Evolutionary conservation across 1,140 invertebrate genomes (phyloP).

Genomic region (Cataglyphis hispanica): DNA sequence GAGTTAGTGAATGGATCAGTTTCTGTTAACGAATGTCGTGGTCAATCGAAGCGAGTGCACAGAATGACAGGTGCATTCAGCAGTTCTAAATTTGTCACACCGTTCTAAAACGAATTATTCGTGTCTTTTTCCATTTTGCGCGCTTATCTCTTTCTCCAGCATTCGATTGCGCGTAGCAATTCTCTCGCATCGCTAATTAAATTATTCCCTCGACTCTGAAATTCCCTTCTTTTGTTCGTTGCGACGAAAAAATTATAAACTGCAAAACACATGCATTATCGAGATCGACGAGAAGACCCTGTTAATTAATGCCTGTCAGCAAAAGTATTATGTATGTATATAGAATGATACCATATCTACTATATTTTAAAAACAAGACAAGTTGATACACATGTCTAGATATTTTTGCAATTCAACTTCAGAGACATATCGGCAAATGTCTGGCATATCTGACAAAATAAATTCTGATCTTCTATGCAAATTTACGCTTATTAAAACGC

Average conservation of each 20-base stretch:
- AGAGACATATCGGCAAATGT: background rate
- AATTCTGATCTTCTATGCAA: background rate
- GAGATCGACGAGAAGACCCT: background rate
- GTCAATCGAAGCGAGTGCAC: conserved; percentile 72
- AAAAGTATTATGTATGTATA: no score
- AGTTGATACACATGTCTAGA: background rate
- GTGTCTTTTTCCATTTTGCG: conserved; percentile 64
- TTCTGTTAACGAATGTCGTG: conserved; percentile 68
- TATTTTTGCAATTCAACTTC: conserved; percentile 14
- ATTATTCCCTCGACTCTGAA: conserved; percentile 28
- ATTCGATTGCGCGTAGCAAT: conserved; percentile 40
- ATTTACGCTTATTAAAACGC: background rate
- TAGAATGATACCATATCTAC: background rate
- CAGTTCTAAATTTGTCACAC: conserved; percentile 70
- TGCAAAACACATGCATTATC: background rate
- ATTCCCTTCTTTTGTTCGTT: conserved; percentile 8
- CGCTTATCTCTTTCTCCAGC: conserved; percentile 35
- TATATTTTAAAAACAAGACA: conserved; percentile 23
- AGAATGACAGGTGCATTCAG: conserved; percentile 69
- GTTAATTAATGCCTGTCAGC: background rate
- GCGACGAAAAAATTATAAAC: conserved; percentile 34
- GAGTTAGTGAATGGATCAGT: conserved; percentile 57
- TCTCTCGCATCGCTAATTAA: conserved; percentile 70
- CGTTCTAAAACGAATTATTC: conserved; percentile 53
- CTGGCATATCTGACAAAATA: background rate